phyloP scores from a whole-genome alignment of 2,888 invertebrate species.

The Cephonodes hylas region DNA sequence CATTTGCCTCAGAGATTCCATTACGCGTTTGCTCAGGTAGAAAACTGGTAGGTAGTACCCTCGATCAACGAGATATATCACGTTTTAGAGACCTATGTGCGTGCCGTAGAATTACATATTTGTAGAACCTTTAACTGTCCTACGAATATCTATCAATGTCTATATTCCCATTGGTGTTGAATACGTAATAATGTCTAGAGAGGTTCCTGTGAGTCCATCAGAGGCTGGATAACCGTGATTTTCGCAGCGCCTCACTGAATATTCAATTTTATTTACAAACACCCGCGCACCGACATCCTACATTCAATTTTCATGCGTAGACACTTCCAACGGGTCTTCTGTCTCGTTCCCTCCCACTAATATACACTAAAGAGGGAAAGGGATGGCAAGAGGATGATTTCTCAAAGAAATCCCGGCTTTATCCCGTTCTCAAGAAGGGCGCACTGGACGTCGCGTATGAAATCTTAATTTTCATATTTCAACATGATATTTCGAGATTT shows the following conservation, averaged over 20 bases:
- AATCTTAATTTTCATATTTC: slow-evolving; percentile 46
- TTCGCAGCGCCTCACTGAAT: slow-evolving; percentile 69
- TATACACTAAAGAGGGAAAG: slow-evolving; percentile 23
- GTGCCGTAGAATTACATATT: no score
- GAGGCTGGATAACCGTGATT: slow-evolving; percentile 65
- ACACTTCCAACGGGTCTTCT: slow-evolving; percentile 21
- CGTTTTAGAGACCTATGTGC: no score
- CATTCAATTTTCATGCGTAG: slow-evolving; percentile 62
- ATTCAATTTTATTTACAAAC: slow-evolving; percentile 78
- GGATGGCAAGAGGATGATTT: slow-evolving; percentile 36
- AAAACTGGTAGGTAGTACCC: no score
- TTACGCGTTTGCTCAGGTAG: no score
- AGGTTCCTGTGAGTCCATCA: slow-evolving; percentile 41
- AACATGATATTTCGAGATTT: slow-evolving; percentile 41
- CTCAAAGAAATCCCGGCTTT: slow-evolving; percentile 55
- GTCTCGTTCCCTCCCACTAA: slow-evolving; percentile 23
- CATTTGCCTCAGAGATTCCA: no score
- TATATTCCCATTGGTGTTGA: slow-evolving; percentile 7
- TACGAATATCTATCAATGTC: not conserved
- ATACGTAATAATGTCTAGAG: slow-evolving; percentile 37
- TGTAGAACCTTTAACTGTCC: no score
- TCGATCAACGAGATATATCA: no score
- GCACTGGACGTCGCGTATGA: slow-evolving; percentile 53
- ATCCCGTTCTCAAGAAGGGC: slow-evolving; percentile 37
- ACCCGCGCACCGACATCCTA: slow-evolving; percentile 51